Base-by-base conservation (phyloP, 1,140 invertebrate genomes). In the Anastrepha obliqua region DNA sequence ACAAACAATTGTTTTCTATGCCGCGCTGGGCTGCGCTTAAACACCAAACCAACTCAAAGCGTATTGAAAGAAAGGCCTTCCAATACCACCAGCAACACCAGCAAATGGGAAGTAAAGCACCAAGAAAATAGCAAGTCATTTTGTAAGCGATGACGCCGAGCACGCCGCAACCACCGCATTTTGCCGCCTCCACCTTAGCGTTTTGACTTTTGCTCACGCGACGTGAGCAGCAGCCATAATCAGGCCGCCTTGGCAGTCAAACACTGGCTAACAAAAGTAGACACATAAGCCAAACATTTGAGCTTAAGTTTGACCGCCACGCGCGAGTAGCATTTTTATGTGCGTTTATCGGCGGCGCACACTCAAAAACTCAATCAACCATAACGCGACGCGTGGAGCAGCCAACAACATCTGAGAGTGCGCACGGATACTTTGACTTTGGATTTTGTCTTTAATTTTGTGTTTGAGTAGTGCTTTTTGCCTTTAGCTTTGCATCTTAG, bases 321-420 rank as follows among this genome's bases (percentile, higher is more conserved):
- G n/a, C 74, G 47, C 47, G 44, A 11, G 44, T 17, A 55, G 47
- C 74, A 81, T 55, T 81, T 81, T 29, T 81, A 81, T 39, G 47
- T 29, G 74, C 20, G 44, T 20, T 55, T 81, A 55, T 47, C n/a
- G 51, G 47, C 6, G 74, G n/a, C 20, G 85, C 59, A 13, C 55
- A 42, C 85, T 62, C 85, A 86, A 86, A 86, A 60, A 62, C 85
- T 86, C 85, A 86, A 86, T 86, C 17, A 86, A 13, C 55, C 20
- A 55, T 62, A 44, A 62, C 51, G 85, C 58, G 20, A 17, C 85
- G 59, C 85, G 9, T 20, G 2, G 5, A 20, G 58, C 85, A 6
- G 29, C 58, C 29, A 29, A 29, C 29, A 29, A 29, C 29, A 55
- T 2, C 20, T 86, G 55, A 55, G 81, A 17, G 59, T 17, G 59